Conservation (phyloP, 2,797 vertebrate species). For the Mycteria americana region DNA sequence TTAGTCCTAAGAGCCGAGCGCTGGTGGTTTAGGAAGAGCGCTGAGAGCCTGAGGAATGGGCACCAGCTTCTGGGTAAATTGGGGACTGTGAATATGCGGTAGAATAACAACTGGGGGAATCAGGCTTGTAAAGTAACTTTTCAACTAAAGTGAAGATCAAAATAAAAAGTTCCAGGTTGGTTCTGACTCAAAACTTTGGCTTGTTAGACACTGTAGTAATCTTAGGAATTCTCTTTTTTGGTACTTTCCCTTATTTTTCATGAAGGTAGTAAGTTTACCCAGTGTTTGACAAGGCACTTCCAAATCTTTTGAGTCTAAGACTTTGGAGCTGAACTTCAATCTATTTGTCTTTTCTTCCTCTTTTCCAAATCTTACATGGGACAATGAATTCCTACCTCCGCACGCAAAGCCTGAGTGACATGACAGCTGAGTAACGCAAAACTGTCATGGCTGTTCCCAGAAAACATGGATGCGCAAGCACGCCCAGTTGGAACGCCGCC, state of each 20-base stretch:
- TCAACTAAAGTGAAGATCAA: neutral
- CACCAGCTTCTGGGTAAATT: neutral
- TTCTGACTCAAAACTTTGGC: neutral
- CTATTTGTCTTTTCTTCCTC: neutral
- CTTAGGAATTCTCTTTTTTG: neutral
- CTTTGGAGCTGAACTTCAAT: neutral
- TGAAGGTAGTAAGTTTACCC: neutral
- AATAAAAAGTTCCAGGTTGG: neutral
- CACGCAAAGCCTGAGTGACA: neutral
- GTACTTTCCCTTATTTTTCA: neutral
- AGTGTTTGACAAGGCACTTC: neutral
- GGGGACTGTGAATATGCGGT: neutral
- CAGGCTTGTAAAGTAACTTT: neutral
- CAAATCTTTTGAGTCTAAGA: neutral
- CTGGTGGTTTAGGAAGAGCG: neutral
- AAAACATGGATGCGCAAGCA: rapidly evolving
- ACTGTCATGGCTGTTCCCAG: neutral
- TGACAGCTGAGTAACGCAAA: neutral
- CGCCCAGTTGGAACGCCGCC: neutral
- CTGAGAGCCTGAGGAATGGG: neutral
- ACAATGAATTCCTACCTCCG: neutral
- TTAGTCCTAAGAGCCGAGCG: rapidly evolving
- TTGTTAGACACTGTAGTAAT: neutral
- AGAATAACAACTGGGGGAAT: neutral
- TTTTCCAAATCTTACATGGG: neutral